Evolutionary conservation across 2,113 vertebrate species (phyloP), one percentile per base, ranked within the genome.

Genomic region (Rhinogobius similis): DNA sequence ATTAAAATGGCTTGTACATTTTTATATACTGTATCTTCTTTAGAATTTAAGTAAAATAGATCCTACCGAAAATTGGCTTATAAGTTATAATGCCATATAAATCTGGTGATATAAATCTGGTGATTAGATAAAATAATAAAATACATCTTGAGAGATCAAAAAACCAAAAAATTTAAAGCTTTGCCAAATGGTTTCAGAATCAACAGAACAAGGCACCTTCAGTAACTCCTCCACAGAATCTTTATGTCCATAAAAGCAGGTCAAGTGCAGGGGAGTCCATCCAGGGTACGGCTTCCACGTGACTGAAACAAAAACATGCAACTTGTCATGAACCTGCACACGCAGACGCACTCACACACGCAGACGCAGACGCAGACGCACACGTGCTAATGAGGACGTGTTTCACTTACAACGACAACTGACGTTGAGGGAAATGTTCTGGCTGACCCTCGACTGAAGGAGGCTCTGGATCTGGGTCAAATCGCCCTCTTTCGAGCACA

Each of bases 211-310:
- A n/a, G n/a, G n/a, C n/a, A n/a, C 96, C 95, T 96, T 95, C 48
- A 98, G 91, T 44, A 98, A 82, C 87, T 95, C 94, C 70, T 95
- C 93, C 48, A 94, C 96, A 66, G 95, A 94, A 78, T 90, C 85
- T 65, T 78, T 90, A 82, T 96, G 94, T 77, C 96, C 97, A 75
- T 94, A 96, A 85, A 94, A 94, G 80, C 94, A 95, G 4, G 95
- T 94, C 79, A 97, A 90, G 58, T 98, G 97, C 75, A 98, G 94
- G 39, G 96, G 86, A 2, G 96, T 95, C 96, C 97, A 98, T 43
- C 96, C 95, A 72, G 92, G 74, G 52, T 91, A 94, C 76, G 88
- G 92, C 75, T 94, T 94, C 73, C 82, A 91, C 83, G 79, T 89
- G 62, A 95, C 96, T 96, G 86, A 55, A 73, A 88, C 0, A 26